Percentiles rank a stretch among this genome's conserved stretches.
These are phyloP conservation scores for Acronicta aceris DNA, from an alignment of 2,888 invertebrate genomes.

Conservation along the genomic window DNA sequence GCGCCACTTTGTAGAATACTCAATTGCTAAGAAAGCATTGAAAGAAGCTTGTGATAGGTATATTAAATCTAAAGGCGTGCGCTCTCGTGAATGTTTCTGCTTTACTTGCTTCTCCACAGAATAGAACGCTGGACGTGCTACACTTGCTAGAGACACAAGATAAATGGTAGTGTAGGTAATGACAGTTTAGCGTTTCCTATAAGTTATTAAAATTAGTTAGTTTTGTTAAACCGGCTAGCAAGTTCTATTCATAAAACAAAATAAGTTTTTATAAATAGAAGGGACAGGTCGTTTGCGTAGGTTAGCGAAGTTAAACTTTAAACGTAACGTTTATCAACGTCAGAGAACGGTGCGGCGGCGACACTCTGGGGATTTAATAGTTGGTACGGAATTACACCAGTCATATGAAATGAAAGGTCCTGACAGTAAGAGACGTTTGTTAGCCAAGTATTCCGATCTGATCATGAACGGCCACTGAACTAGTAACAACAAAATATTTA, in stretches of 20 bases:
- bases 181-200: conserved; percentile 8
- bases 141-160: conserved; percentile 24
- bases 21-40: conserved; percentile 12
- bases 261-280: conserved; percentile 43
- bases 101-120: conserved; percentile 14
- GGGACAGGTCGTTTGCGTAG: conserved; percentile 25
- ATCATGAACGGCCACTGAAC: not conserved
- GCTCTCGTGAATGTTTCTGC: conserved; percentile 12
- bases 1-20: conserved; percentile 12
- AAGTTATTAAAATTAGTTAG: conserved; percentile 39
- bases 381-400: too few species aligned
- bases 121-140: conserved; percentile 16
- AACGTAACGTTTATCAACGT: conserved; percentile 6
- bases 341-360: not conserved
- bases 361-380: conserved; percentile 6
- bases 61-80: conserved; percentile 17
- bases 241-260: conserved; percentile 36
- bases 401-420: too few species aligned
- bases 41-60: conserved; percentile 16
- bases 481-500: not conserved
- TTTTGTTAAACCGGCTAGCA: conserved; percentile 37
- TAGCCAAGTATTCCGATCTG: too few species aligned
- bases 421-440: too few species aligned
- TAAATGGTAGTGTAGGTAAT: conserved; percentile 35
- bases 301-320: conserved; percentile 28